Percentiles rank a stretch among this genome's conserved stretches.
phyloP scores from a whole-genome alignment of 2,113 vertebrate species.

The Pundamilia nyererei region DNA sequence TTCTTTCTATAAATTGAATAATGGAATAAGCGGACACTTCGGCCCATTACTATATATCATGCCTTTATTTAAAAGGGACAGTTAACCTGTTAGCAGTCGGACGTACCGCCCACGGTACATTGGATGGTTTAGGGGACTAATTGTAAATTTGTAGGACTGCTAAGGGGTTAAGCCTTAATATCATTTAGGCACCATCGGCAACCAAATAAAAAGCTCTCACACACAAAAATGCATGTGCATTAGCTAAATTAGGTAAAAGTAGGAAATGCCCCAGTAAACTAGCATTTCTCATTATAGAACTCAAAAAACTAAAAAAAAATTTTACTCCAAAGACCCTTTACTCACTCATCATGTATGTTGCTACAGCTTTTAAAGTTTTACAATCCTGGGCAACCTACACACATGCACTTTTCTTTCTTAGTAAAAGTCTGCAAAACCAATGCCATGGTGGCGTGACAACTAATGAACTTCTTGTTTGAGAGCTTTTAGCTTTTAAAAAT shows the following conservation, averaged over 20 bases:
- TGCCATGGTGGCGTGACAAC: not conserved
- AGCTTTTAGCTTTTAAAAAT: not conserved
- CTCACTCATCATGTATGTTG: constrained; percentile 11
- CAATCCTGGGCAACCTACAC: not conserved
- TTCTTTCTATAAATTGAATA: not conserved
- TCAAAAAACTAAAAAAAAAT: not conserved
- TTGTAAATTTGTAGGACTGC: no score
- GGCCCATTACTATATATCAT: not conserved
- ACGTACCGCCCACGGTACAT: no score
- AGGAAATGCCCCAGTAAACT: not conserved
- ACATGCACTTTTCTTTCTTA: not conserved
- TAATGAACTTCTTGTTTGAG: not conserved
- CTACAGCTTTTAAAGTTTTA: not conserved
- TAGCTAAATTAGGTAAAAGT: not conserved
- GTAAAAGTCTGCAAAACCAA: not conserved
- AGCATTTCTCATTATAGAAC: not conserved
- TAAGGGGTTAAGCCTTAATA: not conserved
- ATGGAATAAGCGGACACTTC: not conserved
- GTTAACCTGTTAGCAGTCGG: not conserved
- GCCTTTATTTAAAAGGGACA: not conserved
- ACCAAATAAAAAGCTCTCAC: not conserved
- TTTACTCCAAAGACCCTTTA: not conserved
- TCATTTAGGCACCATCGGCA: not conserved
- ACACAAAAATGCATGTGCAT: not conserved
- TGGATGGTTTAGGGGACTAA: no score